These are phyloP conservation scores for Trigoniulus corallinus DNA, from an alignment of 1,140 invertebrate genomes.

Conservation along the genomic window DNA sequence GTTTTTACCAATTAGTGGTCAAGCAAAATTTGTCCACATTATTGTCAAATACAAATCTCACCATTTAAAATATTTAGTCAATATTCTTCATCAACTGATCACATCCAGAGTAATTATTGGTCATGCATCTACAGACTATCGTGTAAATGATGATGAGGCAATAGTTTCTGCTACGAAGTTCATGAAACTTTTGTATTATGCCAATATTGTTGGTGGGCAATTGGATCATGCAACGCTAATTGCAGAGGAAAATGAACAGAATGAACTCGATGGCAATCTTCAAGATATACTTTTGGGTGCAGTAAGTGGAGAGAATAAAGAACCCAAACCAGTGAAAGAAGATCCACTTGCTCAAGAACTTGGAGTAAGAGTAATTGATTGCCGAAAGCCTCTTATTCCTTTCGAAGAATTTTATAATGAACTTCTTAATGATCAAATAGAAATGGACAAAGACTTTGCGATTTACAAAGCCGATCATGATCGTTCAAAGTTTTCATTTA, in stretches of 20 bases:
- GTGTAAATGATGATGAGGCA: constrained; percentile 63
- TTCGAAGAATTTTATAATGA: constrained; percentile 88
- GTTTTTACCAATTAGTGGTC: constrained; percentile 50
- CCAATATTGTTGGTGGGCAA: constrained; percentile 65
- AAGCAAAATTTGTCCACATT: constrained; percentile 56
- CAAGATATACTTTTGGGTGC: constrained; percentile 22
- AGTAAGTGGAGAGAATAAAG: constrained; percentile 17
- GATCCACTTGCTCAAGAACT: constrained; percentile 36
- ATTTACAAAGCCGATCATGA: constrained; percentile 46
- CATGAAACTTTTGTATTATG: constrained; percentile 74
- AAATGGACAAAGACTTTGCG: constrained; percentile 83
- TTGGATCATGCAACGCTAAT: constrained; percentile 34
- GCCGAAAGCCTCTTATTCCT: constrained; percentile 59
- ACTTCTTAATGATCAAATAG: constrained; percentile 71
- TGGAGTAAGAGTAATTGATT: constrained; percentile 56
- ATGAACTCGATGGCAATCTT: constrained; percentile 19
- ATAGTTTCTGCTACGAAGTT: constrained; percentile 65
- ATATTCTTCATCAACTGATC: constrained; percentile 71
- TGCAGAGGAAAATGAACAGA: constrained; percentile 20
- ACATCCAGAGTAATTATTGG: constrained; percentile 57
- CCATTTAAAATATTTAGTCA: constrained; percentile 50
- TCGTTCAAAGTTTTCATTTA: constrained; percentile 66
- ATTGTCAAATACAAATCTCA: constrained; percentile 56
- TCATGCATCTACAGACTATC: constrained; percentile 50
- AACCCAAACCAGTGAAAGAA: constrained; percentile 16